Conservation (phyloP, 2,113 vertebrate species). For the Recurvirostra avosetta region DNA sequence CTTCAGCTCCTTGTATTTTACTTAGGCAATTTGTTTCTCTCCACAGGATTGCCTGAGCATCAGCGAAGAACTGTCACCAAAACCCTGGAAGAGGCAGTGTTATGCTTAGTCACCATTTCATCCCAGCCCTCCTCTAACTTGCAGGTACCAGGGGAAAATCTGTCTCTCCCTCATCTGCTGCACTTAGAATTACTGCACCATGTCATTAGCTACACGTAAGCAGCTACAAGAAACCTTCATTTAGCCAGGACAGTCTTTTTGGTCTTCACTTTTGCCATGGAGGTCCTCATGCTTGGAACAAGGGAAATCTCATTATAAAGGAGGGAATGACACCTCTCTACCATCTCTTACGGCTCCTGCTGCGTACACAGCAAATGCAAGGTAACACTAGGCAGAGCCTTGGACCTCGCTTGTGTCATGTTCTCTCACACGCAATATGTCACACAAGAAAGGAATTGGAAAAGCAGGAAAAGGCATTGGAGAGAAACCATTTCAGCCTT, state of each 20-base stretch:
- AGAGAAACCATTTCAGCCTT: not conserved
- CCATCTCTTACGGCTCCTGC: not conserved
- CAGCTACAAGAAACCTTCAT: not conserved
- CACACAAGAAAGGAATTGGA: not conserved
- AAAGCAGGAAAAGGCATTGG: not conserved
- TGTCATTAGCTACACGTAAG: not conserved
- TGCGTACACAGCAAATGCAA: not conserved
- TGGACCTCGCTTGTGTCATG: not conserved
- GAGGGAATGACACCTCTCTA: not conserved
- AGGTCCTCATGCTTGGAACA: not conserved
- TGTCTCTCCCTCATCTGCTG: not conserved
- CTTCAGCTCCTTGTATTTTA: not conserved
- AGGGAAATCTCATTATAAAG: not conserved
- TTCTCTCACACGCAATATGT: not conserved
- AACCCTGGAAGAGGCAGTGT: not conserved
- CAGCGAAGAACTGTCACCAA: not conserved
- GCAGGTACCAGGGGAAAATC: not conserved
- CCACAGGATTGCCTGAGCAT: not conserved
- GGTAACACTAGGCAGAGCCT: not conserved
- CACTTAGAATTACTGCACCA: not conserved
- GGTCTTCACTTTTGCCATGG: not conserved
- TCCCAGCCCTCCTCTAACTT: not conserved
- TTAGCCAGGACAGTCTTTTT: not conserved
- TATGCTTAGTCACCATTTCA: not conserved
- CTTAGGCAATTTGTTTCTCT: slow-evolving; percentile 17